Base-by-base conservation (phyloP, 2,797 vertebrate genomes). In the Eutrigla gurnardus region DNA sequence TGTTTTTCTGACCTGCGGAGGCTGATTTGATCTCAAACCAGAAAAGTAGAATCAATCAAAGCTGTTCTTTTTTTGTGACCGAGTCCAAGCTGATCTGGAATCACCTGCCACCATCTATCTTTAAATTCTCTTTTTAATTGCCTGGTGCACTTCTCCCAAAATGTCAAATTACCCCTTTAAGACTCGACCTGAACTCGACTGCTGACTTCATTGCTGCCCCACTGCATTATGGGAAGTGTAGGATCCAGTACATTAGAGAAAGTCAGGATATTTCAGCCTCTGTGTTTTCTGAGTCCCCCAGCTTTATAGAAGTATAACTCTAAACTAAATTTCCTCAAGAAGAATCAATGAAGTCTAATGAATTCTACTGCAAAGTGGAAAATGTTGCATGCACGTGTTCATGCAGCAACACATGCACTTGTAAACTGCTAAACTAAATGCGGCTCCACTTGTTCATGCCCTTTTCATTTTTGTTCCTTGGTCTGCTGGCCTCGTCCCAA, bases 401-500 rank as follows among this genome's bases (percentile, higher is more conserved):
- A 13, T 58, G 58, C 1, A 55, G 58, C 32, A 62, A 52, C 45
- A 68, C 37, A 52, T 53, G 45, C 7, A 46, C 11, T 1, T 46
- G n/a, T 32, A 60, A 65, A 45, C 25, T 25, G 25, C 25, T 25
- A 25, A 25, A 25, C 25, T 25, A 25, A 1, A 15, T 11, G 32
- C 40, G 25, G 15, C 61, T 46, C 25, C 46, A 0, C 35, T 50
- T 42, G 25, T 32, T 67, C 17, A 5, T 37, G 4, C 8, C 10
- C 13, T 13, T 43, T 43, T 43, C 11, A 3, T 43, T 43, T 43
- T 42, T 42, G 40, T 42, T 42, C 11, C 40, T 42, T 42, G 40
- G 10, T 62, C 70, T 62, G 63, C 63, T 42, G 4, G 14, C 57
- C 68, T 74, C 4, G 25, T 36, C 25, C 58, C 42, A 46, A 39